Conservation (phyloP, 2,888 invertebrate genomes). For the Acleris laterana region DNA sequence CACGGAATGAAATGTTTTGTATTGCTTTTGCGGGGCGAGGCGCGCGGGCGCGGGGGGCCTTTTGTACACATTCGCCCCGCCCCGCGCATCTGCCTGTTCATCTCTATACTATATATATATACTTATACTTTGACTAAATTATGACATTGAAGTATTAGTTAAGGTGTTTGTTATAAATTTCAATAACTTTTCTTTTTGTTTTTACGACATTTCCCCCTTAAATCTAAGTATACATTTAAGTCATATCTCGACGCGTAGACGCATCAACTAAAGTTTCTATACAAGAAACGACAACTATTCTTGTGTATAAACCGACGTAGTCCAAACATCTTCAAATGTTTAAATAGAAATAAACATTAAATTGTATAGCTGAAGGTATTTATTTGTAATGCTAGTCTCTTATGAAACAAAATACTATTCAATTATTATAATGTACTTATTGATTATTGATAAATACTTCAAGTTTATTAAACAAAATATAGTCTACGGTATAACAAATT, state of each 20-base stretch:
- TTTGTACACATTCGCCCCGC: slow-evolving; percentile 63
- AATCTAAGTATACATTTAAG: slow-evolving; percentile 82
- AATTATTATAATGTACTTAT: slow-evolving; percentile 85
- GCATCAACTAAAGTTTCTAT: slow-evolving; percentile 73
- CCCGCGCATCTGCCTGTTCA: slow-evolving; percentile 41
- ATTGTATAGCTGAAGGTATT: slow-evolving; percentile 84
- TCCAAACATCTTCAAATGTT: slow-evolving; percentile 82
- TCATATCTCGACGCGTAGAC: slow-evolving; percentile 83
- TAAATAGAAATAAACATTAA: slow-evolving; percentile 82
- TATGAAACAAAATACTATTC: slow-evolving; percentile 84
- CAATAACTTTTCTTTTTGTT: slow-evolving; percentile 79
- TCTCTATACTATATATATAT: slow-evolving; percentile 36
- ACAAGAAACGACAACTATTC: slow-evolving; percentile 68
- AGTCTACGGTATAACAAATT: slow-evolving; percentile 83
- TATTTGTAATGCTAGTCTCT: slow-evolving; percentile 85
- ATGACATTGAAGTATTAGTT: slow-evolving; percentile 77
- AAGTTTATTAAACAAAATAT: slow-evolving; percentile 83
- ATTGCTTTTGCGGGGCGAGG: slow-evolving; percentile 74
- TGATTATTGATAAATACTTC: slow-evolving; percentile 84
- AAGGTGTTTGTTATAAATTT: slow-evolving; percentile 84
- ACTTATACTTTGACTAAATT: slow-evolving; percentile 74
- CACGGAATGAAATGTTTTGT: slow-evolving; percentile 84
- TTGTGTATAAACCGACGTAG: slow-evolving; percentile 76
- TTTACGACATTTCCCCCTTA: slow-evolving; percentile 82
- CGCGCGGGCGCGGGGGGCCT: slow-evolving; percentile 54